Evolutionary conservation across 2,888 invertebrate genomes (phyloP).

Genomic region (Lottia gigantea): DNA sequence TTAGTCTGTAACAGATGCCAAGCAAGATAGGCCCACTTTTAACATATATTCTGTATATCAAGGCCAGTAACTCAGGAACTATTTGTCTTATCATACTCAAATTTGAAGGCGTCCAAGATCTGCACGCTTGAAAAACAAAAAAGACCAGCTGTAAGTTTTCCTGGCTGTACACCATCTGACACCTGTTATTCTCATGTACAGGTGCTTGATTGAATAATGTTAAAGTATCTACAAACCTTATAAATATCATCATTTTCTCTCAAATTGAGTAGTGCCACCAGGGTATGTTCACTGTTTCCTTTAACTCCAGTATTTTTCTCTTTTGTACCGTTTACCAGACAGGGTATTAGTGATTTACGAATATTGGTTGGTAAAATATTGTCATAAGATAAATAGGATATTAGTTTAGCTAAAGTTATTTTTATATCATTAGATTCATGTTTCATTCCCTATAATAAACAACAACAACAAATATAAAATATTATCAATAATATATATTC

Average conservation of each 20-base stretch:
- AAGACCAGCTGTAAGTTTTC: neutral
- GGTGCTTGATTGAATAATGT: too few species aligned
- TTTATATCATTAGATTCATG: constrained; percentile 94
- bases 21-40: too few species aligned
- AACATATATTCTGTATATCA: too few species aligned
- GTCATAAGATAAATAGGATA: constrained; percentile 79
- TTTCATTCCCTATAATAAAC: constrained; percentile 75
- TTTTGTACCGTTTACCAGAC: constrained; percentile 96
- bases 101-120: too few species aligned
- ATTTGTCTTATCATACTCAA: too few species aligned
- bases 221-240: constrained; percentile 40
- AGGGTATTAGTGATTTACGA: constrained; percentile 80
- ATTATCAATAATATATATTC: too few species aligned
- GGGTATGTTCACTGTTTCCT: constrained; percentile 91
- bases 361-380: constrained; percentile 72
- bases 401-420: constrained; percentile 85
- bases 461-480: neutral
- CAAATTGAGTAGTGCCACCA: constrained; percentile 86
- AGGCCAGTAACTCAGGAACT: too few species aligned
- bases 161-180: neutral
- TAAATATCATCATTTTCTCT: constrained; percentile 73
- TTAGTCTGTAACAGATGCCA: too few species aligned
- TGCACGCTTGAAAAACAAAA: too few species aligned
- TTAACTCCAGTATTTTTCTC: constrained; percentile 97
- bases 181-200: neutral